Percentiles rank a stretch among this genome's conserved stretches.
Evolutionary conservation across 2,888 invertebrate species (phyloP).

Genomic region (Petrophora chlorosata): DNA sequence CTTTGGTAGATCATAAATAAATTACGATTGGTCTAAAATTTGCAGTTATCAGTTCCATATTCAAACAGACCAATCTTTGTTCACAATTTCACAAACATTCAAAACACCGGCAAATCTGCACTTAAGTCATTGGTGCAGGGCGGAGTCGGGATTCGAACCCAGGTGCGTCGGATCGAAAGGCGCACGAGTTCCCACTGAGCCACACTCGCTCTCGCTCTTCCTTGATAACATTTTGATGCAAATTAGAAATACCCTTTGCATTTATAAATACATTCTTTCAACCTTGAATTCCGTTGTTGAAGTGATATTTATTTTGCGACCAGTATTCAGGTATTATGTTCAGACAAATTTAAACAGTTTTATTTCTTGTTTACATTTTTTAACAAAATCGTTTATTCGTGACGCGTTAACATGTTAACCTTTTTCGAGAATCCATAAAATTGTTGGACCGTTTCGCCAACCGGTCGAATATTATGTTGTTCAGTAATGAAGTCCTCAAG

Average conservation of each 20-base stretch:
- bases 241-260: not conserved
- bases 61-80: too few species aligned
- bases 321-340: not conserved
- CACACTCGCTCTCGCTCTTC: too few species aligned
- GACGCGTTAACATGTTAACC: conserved; percentile 19
- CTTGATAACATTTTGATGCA: not conserved
- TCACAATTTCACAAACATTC: too few species aligned
- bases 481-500: conserved; percentile 25
- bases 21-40: too few species aligned
- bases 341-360: conserved; percentile 2
- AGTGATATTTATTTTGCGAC: not conserved
- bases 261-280: not conserved
- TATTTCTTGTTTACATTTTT: conserved; percentile 20
- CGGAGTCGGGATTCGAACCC: too few species aligned
- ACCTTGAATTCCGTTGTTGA: not conserved
- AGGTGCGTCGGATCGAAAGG: too few species aligned
- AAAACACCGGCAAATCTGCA: too few species aligned
- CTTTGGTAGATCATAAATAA: too few species aligned
- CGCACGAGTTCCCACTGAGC: too few species aligned
- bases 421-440: conserved; percentile 27
- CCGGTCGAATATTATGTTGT: conserved; percentile 20
- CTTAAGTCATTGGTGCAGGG: too few species aligned
- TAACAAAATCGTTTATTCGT: conserved; percentile 17
- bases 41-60: too few species aligned
- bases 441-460: conserved; percentile 16